Evolutionary conservation across 2,113 vertebrate species (phyloP).

Genomic region (Acrocephalus arundinaceus): DNA sequence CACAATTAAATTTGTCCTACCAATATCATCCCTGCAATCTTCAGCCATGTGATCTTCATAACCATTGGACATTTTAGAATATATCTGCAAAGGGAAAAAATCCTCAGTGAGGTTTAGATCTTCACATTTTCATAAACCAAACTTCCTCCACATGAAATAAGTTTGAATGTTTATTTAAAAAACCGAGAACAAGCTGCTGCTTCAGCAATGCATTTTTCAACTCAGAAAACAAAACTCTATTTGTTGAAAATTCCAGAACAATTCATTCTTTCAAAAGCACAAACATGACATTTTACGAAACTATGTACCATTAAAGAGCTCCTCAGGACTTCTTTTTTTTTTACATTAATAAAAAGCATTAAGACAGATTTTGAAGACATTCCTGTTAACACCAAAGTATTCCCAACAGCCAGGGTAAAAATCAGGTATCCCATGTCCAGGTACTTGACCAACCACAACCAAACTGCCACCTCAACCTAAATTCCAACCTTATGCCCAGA

Average conservation of each 20-base stretch:
- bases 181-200: background rate
- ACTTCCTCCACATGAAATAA: background rate
- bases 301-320: background rate
- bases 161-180: background rate
- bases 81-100: slow-evolving; percentile 76
- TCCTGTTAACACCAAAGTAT: background rate
- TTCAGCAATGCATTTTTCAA: background rate
- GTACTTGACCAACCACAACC: background rate
- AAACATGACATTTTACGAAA: background rate
- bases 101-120: background rate
- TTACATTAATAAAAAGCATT: background rate
- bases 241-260: background rate
- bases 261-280: slow-evolving; percentile 1
- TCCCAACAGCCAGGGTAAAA: background rate
- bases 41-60: slow-evolving; percentile 99
- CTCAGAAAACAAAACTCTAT: background rate
- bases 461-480: background rate
- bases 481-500: background rate
- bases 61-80: slow-evolving; percentile 96
- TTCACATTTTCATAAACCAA: background rate
- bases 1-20: slow-evolving; percentile 95
- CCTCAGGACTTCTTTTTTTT: background rate
- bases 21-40: slow-evolving; percentile 87
- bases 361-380: background rate
- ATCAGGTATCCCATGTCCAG: background rate